These are phyloP conservation scores for Melanotus villosus DNA, from an alignment of 2,888 invertebrate species.

Conservation along the genomic window DNA sequence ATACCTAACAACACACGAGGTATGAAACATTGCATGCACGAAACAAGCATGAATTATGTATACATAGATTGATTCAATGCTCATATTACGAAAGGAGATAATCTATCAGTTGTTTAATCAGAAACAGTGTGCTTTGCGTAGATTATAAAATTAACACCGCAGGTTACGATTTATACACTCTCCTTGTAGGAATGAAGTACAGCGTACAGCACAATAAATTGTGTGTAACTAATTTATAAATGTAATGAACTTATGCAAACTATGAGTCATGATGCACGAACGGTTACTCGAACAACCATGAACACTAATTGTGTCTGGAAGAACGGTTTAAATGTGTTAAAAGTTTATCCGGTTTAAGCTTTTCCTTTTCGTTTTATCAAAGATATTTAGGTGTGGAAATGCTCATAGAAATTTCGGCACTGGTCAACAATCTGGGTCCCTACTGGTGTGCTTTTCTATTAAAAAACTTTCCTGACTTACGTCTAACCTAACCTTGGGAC, in stretches of 20 bases:
- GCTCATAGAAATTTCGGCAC: too few species aligned
- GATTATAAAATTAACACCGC: constrained; percentile 36
- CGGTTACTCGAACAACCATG: background rate
- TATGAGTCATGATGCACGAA: constrained; percentile 11
- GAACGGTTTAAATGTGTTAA: background rate
- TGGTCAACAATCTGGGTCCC: too few species aligned
- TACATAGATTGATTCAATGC: background rate
- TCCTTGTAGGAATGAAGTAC: constrained; percentile 20
- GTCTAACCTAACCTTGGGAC: too few species aligned
- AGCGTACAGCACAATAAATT: constrained; percentile 35
- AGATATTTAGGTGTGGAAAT: too few species aligned
- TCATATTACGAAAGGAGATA: background rate
- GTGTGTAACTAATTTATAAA: constrained; percentile 36
- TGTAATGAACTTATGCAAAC: constrained; percentile 27
- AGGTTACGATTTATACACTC: constrained; percentile 33
- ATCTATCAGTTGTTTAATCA: constrained; percentile 16
- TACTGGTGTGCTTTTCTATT: too few species aligned
- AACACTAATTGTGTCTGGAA: constrained; percentile 4
- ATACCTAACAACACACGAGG: background rate
- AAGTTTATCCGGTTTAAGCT: background rate
- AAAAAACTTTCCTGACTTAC: too few species aligned
- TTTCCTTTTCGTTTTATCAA: too few species aligned
- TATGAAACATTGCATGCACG: background rate
- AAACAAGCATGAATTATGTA: constrained; percentile 15
- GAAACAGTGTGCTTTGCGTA: constrained; percentile 12